Evolutionary conservation across 2,113 vertebrate genomes (phyloP), one percentile per base, ranked within the genome.

Genomic region (Oxyura jamaicensis): DNA sequence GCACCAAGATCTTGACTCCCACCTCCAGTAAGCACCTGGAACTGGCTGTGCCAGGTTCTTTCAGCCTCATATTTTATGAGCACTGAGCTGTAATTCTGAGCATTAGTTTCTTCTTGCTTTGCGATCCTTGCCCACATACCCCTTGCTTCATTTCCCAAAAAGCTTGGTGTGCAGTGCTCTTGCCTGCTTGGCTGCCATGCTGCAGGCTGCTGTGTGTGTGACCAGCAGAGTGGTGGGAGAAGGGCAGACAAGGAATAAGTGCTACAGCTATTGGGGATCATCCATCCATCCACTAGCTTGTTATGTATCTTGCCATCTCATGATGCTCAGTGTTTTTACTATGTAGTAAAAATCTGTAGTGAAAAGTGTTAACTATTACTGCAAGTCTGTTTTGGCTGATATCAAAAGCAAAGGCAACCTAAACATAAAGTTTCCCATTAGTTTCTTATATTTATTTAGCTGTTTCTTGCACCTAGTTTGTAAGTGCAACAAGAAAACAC

Each of bases 171-270:
- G 4, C 36, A 39, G 41, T 29, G 11, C 25, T 71, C 18, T 50
- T 50, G 9, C 39, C n/a, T 46, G 21, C 41, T 60, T 4, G 2
- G 22, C 35, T 81, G 29, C 44, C n/a, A 0, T 10, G 19, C 36
- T 25, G 4, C 41, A 25, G 20, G 46, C 21, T 48, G 42, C 25
- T 63, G 5, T 0, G 4, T 0, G 4, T 63, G 46, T 0, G 4
- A 50, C 16, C 36, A 69, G 26, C 13, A 72, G 20, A 28, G 13
- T 87, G 50, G 5, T 8, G 4, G 44, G 41, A 0, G 1, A 80
- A 83, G 36, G 15, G 14, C 58, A 52, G 12, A 11, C 1, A 8
- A 80, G 44, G 77, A 91, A 39, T n/a, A 36, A 2, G 0, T 71
- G 39, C 36, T 23, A 23, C 2, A 17, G 8, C 25, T 78, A 5